Percentiles rank a stretch among this genome's conserved stretches.
Conservation (phyloP, 2,797 vertebrate species). For the Linurgus olivaceus region DNA sequence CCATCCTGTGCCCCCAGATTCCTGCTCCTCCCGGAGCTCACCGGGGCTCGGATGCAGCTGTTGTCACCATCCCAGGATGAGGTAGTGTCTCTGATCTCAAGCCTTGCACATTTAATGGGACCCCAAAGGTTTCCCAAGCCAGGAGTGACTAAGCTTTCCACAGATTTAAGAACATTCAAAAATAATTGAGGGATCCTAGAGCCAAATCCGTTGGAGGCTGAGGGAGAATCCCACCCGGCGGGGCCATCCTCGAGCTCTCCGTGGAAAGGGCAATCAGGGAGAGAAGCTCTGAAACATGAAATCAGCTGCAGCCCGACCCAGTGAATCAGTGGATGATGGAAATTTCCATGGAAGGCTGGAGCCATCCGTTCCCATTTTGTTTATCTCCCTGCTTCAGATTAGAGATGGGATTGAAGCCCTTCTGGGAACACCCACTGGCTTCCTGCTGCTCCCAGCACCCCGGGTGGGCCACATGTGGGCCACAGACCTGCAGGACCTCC, state of each 20-base stretch:
- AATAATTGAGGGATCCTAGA: background rate
- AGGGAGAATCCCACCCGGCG: background rate
- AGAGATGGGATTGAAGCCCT: background rate
- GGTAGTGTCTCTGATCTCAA: slow-evolving; percentile 46
- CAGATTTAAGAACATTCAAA: background rate
- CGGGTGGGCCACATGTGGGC: slow-evolving; percentile 55
- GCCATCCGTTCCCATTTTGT: background rate
- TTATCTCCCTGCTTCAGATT: slow-evolving; percentile 40
- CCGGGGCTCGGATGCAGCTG: background rate
- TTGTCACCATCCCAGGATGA: slow-evolving; percentile 31
- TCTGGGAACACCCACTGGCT: background rate
- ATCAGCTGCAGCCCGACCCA: slow-evolving; percentile 7
- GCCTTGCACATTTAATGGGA: slow-evolving; percentile 3
- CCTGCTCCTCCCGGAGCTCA: background rate
- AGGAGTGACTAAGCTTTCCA: slow-evolving; percentile 43
- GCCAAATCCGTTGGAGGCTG: background rate
- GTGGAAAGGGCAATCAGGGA: background rate
- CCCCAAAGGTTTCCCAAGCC: slow-evolving; percentile 8
- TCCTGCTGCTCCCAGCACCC: background rate
- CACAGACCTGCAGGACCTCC: slow-evolving; percentile 12
- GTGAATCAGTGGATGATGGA: slow-evolving; percentile 34
- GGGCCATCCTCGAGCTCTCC: background rate
- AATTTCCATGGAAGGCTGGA: slow-evolving; percentile 48
- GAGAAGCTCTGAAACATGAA: slow-evolving; percentile 8
- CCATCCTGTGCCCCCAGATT: background rate